A percentile compares a stretch with the other conserved stretches of the same genome.
phyloP scores from a whole-genome alignment of 2,113 vertebrate species.

The Campylomormyrus numenius region DNA sequence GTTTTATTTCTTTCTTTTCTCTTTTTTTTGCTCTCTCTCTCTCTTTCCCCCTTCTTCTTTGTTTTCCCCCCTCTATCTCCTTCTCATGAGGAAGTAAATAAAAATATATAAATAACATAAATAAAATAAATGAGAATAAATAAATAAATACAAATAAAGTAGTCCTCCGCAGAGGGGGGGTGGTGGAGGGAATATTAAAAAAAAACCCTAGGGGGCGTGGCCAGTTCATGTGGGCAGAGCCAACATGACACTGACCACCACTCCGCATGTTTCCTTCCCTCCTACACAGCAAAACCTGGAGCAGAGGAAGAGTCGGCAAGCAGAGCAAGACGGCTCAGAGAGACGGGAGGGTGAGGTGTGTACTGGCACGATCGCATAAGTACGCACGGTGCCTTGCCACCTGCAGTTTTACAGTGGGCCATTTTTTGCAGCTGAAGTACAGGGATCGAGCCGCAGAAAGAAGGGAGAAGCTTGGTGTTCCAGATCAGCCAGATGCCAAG shows the following conservation, averaged over 20 bases:
- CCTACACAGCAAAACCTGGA: conserved; percentile 77
- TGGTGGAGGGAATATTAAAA: no score
- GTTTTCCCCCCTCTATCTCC: no score
- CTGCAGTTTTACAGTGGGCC: not conserved
- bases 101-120: no score
- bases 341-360: conserved; percentile 64
- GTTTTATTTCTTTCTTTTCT: no score
- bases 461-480: conserved; percentile 53
- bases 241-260: not conserved
- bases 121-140: no score
- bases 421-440: conserved; percentile 47
- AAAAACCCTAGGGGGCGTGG: not conserved
- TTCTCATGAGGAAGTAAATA: no score
- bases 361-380: not conserved
- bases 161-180: no score
- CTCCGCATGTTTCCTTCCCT: not conserved
- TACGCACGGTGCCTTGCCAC: not conserved
- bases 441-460: conserved; percentile 60
- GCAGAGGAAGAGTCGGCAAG: conserved; percentile 63
- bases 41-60: no score
- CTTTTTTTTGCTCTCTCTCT: no score
- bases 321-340: conserved; percentile 59
- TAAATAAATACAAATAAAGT: no score
- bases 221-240: not conserved
- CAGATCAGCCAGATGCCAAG: conserved; percentile 67